Evolutionary conservation across 2,888 invertebrate genomes (phyloP).

Genomic region (Oscheius myriophilus): DNA sequence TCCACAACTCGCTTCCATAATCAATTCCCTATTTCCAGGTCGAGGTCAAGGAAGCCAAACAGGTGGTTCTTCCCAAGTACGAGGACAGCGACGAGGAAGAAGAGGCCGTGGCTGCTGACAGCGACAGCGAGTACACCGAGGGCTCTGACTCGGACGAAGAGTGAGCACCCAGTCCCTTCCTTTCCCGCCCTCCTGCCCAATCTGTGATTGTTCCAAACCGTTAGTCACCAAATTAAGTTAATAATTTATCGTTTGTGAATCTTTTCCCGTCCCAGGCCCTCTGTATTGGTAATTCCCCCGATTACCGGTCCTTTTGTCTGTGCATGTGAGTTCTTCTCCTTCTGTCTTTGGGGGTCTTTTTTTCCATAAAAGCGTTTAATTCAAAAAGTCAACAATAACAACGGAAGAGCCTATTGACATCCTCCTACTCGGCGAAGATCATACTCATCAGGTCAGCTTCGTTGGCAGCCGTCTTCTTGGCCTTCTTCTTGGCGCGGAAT

Average conservation of each 20-base stretch:
- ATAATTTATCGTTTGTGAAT: background rate
- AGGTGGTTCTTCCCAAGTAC: constrained; percentile 73
- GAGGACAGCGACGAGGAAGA: constrained; percentile 72
- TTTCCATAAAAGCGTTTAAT: background rate
- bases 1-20: too few relatives aligned
- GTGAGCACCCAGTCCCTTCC: constrained; percentile 3
- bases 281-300: background rate
- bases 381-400: background rate
- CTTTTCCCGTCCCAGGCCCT: background rate
- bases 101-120: constrained; percentile 39
- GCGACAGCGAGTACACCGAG: constrained; percentile 57
- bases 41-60: constrained; percentile 91
- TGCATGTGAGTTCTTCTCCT: constrained; percentile 6
- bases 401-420: too few relatives aligned
- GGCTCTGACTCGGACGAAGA: constrained; percentile 48
- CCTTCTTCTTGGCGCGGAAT: constrained; percentile 42
- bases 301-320: background rate
- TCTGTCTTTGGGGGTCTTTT: constrained; percentile 1
- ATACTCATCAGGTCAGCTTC: constrained; percentile 52
- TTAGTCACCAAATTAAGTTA: too few relatives aligned
- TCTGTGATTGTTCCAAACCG: background rate
- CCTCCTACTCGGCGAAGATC: constrained; percentile 43
- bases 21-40: constrained; percentile 76
- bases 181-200: background rate
- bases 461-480: constrained; percentile 30